Conservation (phyloP, 2,888 invertebrate species). For the Dryobotodes eremita region DNA sequence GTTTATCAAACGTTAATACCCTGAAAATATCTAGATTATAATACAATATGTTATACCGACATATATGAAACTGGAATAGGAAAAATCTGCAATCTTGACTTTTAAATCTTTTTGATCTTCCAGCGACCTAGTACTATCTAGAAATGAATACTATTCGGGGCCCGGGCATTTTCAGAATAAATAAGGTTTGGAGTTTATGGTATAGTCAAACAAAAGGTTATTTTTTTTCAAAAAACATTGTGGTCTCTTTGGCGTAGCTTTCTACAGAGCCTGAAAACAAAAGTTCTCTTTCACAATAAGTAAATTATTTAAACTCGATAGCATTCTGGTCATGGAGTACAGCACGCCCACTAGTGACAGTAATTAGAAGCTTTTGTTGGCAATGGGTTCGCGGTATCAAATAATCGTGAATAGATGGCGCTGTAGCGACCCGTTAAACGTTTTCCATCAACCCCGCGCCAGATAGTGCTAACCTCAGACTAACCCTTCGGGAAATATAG, state of each 20-base stretch:
- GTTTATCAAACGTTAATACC: background rate
- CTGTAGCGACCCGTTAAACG: background rate
- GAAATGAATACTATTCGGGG: background rate
- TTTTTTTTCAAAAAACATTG: background rate
- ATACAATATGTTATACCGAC: background rate
- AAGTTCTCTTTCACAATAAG: background rate
- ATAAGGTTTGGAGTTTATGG: background rate
- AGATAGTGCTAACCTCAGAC: constrained; percentile 23
- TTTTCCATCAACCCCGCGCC: background rate
- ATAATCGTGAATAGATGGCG: background rate
- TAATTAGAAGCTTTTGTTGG: background rate
- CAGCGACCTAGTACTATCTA: background rate
- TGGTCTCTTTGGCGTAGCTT: background rate
- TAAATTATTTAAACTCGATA: background rate
- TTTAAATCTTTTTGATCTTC: background rate
- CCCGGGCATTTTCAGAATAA: background rate
- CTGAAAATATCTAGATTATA: background rate
- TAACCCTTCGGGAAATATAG: no score
- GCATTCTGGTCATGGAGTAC: background rate
- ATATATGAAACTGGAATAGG: background rate
- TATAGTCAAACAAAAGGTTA: background rate
- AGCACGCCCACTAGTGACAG: constrained; percentile 8
- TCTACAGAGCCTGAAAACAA: background rate
- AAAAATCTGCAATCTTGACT: background rate
- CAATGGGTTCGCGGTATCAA: background rate